Base-by-base conservation (phyloP, 2,113 vertebrate genomes). In the Bagarius yarrelli region DNA sequence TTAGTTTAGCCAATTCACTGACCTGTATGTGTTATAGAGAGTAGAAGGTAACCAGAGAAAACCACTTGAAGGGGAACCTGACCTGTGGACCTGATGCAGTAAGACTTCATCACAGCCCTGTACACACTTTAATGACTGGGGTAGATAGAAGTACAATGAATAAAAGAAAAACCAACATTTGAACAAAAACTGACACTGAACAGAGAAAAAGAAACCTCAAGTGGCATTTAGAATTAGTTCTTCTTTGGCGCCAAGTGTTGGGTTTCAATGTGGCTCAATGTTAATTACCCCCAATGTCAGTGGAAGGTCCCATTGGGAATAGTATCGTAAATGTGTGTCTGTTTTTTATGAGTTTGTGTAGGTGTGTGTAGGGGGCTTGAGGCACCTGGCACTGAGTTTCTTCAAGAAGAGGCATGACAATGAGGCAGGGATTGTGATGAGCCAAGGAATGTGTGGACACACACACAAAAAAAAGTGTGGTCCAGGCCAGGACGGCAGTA, bases 321-420 rank as follows among this genome's bases (percentile, higher is more conserved):
- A 40, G 50, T 32, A 73, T 44, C 13, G 13, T 16, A 52, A 18
- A 71, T 72, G 77, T 50, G 30, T 80, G 72, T 79, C 47, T 81
- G 34, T 56, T 57, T 82, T n/a, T 55, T 76, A 30, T 82, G 66
- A 56, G 18, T 85, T 76, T 76, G 63, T 74, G 30, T 36, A 44
- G 77, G 60, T 76, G 77, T 27, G 69, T 71, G 50, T 57, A 57
- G 11, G 53, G 69, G 25, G 71, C 47, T 50, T 86, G 86, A 72
- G 67, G 82, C 85, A 89, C 83, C 90, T 92, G 91, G 90, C 89
- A 88, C 76, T 63, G 84, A 79, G 73, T 74, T 78, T 80, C 47
- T 75, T 86, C 69, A 91, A 87, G 85, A 87, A 89, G 92, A 93
- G 92, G 93, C n/a, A n/a, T 92, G 91, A 93, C 88, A 90, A 88